phyloP scores from a whole-genome alignment of 2,888 invertebrate genomes.

The Xestia ashworthii region DNA sequence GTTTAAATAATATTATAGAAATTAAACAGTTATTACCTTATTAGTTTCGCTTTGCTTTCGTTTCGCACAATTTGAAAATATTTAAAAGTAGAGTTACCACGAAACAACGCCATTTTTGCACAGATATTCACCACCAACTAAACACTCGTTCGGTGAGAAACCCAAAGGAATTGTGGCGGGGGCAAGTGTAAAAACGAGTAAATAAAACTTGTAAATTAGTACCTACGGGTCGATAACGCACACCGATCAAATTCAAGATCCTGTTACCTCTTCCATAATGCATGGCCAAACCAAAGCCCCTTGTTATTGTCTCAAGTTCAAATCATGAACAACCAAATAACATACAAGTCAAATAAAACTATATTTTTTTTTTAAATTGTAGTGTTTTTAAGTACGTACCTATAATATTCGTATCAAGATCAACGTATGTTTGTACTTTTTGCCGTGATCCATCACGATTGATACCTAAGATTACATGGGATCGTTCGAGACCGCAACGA shows the following conservation, averaged over 20 bases:
- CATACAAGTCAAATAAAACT: background rate
- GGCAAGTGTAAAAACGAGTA: slow-evolving; percentile 12
- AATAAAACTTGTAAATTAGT: slow-evolving; percentile 47
- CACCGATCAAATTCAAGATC: slow-evolving; percentile 63
- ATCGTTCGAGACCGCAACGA: no score
- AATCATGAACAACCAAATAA: background rate
- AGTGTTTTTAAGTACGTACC: no score
- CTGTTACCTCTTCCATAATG: slow-evolving; percentile 66
- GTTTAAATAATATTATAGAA: background rate
- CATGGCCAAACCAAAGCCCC: slow-evolving; percentile 51
- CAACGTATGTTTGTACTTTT: background rate
- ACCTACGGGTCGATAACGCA: slow-evolving; percentile 33
- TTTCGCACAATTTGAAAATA: slow-evolving; percentile 1
- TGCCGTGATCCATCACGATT: no score
- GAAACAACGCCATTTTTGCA: slow-evolving; percentile 33
- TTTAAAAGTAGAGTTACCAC: slow-evolving; percentile 11
- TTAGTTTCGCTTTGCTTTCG: background rate
- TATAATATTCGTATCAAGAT: no score
- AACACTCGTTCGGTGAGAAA: background rate
- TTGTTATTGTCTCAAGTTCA: slow-evolving; percentile 13
- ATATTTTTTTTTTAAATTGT: no score
- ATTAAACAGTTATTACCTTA: background rate
- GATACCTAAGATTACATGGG: no score
- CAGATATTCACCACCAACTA: background rate
- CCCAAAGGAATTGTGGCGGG: slow-evolving; percentile 5